Percentiles rank a stretch among this genome's conserved stretches.
These are phyloP conservation scores for Parambassis ranga DNA, from an alignment of 2,797 vertebrate genomes.

Conservation along the genomic window DNA sequence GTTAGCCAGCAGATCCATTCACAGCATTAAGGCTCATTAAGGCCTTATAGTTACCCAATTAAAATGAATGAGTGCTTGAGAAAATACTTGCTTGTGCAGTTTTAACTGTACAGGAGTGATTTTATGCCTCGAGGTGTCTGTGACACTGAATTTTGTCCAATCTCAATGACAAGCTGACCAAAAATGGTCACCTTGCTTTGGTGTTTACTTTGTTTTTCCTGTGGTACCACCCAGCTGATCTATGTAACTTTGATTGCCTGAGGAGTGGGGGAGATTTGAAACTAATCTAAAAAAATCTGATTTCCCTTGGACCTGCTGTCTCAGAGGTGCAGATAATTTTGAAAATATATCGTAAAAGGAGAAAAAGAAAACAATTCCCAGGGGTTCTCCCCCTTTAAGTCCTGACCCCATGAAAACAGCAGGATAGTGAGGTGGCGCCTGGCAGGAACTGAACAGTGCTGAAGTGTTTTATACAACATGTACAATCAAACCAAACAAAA, in stretches of 20 bases:
- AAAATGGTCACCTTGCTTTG: constrained; percentile 41
- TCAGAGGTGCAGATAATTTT: constrained; percentile 45
- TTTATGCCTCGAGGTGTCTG: constrained; percentile 13
- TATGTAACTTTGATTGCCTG: constrained; percentile 51
- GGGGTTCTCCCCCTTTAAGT: not conserved
- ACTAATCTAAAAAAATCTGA: constrained; percentile 58
- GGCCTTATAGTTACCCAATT: constrained; percentile 39
- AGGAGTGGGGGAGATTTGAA: constrained; percentile 45
- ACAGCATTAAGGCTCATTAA: constrained; percentile 50
- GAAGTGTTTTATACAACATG: not conserved
- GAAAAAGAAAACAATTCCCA: constrained; percentile 13
- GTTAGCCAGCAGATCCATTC: constrained; percentile 33
- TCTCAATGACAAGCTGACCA: constrained; percentile 12
- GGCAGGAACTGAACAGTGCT: not conserved
- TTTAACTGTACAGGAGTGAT: no score
- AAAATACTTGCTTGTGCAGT: no score
- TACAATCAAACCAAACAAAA: not conserved
- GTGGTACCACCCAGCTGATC: constrained; percentile 45
- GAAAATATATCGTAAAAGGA: constrained; percentile 21
- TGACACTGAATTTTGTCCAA: constrained; percentile 23
- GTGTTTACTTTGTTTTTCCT: constrained; percentile 22
- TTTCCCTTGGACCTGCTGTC: constrained; percentile 60
- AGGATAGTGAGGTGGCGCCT: not conserved
- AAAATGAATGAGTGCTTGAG: constrained; percentile 43
- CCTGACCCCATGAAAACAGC: constrained; percentile 20